Conservation (phyloP, 1,140 invertebrate species). For the Aphelinus certus region DNA sequence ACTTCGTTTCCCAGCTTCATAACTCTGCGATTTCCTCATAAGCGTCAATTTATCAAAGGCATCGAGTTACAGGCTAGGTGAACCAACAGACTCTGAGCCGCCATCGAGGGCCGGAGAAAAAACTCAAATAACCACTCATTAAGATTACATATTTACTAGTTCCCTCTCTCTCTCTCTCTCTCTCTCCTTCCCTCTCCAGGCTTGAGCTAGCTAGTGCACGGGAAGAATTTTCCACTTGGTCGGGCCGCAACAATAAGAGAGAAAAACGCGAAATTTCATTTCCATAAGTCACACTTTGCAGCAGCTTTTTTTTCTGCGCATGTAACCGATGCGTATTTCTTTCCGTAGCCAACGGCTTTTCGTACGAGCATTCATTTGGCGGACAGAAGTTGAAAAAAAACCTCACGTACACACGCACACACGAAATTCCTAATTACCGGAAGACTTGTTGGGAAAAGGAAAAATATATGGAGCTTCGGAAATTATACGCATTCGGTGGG, state of each 20-base stretch:
- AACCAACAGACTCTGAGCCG: not conserved
- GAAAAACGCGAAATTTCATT: conserved; percentile 29
- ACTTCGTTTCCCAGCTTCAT: conserved; percentile 4
- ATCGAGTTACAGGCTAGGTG: conserved; percentile 9
- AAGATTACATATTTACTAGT: conserved; percentile 13
- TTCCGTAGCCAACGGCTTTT: not conserved
- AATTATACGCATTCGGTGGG: not conserved
- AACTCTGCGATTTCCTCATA: conserved; percentile 11
- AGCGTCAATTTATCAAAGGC: conserved; percentile 21
- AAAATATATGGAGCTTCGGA: no score
- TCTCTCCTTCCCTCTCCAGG: not conserved
- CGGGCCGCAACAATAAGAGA: not conserved
- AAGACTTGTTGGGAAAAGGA: not conserved
- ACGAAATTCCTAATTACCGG: conserved; percentile 21
- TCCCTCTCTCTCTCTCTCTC: no score
- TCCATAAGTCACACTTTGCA: conserved; percentile 30
- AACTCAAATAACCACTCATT: conserved; percentile 11
- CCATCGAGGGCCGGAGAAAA: not conserved
- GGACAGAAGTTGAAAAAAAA: conserved; percentile 3
- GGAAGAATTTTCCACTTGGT: not conserved
- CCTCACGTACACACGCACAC: no score
- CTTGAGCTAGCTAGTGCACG: not conserved
- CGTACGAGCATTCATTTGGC: conserved; percentile 3
- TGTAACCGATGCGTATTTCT: not conserved
- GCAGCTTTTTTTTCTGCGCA: not conserved